A percentile compares a stretch with the other conserved stretches of the same genome.
phyloP scores from a whole-genome alignment of 2,113 vertebrate species.

The Psittacus erithacus region DNA sequence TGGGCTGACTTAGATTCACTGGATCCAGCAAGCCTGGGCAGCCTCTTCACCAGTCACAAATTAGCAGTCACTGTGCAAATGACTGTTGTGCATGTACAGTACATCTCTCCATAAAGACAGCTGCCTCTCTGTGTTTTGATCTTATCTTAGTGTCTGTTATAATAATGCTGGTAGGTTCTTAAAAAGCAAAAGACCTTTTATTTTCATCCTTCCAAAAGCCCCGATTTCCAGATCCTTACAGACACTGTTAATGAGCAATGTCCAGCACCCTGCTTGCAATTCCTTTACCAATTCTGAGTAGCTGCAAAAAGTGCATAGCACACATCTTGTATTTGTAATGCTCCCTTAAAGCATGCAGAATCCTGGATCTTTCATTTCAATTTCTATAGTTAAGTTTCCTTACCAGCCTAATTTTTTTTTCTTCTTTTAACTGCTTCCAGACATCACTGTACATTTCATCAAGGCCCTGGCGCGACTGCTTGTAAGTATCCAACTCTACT shows the following conservation, averaged over 20 bases:
- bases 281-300: background rate
- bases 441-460: slow-evolving; percentile 98
- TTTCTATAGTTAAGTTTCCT: background rate
- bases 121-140: background rate
- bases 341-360: background rate
- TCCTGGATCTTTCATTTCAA: background rate
- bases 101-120: background rate
- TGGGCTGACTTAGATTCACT: background rate
- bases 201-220: background rate
- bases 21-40: background rate
- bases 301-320: background rate
- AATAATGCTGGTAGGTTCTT: background rate
- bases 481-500: slow-evolving; percentile 96
- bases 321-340: background rate
- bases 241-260: background rate
- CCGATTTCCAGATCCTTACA: background rate
- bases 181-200: background rate
- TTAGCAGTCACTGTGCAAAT: background rate
- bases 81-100: background rate
- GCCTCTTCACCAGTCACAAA: background rate
- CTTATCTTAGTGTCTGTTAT: background rate
- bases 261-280: background rate
- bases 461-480: slow-evolving; percentile 92
- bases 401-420: slow-evolving; percentile 90
- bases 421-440: slow-evolving; percentile 95